These are phyloP conservation scores for Conus betulinus DNA, from an alignment of 1,140 invertebrate genomes.

Conservation along the genomic window DNA sequence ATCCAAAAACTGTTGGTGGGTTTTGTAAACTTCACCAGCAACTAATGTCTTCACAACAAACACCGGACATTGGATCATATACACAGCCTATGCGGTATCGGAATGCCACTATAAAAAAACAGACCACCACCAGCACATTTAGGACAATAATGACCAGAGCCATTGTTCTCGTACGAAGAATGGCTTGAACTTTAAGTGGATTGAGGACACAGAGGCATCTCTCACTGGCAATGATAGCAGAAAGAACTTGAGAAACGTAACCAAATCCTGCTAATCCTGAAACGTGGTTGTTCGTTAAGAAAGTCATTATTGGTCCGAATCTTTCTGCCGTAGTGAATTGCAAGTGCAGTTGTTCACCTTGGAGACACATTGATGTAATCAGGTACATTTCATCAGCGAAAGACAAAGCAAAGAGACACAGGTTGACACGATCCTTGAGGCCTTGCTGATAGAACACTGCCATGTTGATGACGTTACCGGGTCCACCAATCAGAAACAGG, in stretches of 20 bases:
- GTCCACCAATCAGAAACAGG: not conserved
- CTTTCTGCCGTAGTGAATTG: not conserved
- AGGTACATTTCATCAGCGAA: not conserved
- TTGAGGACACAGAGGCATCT: not conserved
- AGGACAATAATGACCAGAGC: not conserved
- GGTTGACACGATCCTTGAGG: not conserved
- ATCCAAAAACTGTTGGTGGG: not conserved
- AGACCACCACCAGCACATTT: not conserved
- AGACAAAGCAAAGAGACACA: constrained; percentile 5
- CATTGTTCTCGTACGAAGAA: not conserved
- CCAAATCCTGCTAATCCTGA: not conserved
- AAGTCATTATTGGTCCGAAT: not conserved
- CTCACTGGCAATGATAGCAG: not conserved
- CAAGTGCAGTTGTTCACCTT: not conserved
- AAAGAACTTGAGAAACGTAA: not conserved
- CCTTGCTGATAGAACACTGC: constrained; percentile 7
- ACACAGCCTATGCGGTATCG: not conserved
- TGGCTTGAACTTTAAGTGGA: not conserved
- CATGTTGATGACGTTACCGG: constrained; percentile 13
- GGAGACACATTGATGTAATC: not conserved
- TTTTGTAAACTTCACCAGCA: not conserved
- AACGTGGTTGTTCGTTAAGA: not conserved
- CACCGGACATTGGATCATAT: not conserved
- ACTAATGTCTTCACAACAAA: not conserved
- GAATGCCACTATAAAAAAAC: not conserved